These are phyloP conservation scores for Lateolabrax maculatus DNA, from an alignment of 2,797 vertebrate genomes.

Conservation along the genomic window DNA sequence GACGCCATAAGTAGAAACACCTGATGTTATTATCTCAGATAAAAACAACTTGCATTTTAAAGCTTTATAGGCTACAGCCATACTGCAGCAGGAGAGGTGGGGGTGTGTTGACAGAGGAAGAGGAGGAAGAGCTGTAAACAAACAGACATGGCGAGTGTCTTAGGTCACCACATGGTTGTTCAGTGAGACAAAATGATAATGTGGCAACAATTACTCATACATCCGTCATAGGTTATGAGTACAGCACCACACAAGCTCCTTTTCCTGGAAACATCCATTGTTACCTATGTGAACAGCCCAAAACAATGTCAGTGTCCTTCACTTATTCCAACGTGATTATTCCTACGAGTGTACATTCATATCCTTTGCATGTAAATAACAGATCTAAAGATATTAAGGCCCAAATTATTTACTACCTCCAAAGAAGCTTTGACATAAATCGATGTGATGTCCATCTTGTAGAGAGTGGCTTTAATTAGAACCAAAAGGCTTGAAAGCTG, in stretches of 20 bases:
- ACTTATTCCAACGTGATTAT: not conserved
- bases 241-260: not conserved
- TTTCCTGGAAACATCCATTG: not conserved
- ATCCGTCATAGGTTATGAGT: constrained; percentile 2
- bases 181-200: constrained; percentile 40
- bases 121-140: constrained; percentile 52
- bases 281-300: not conserved
- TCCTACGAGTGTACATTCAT: not conserved
- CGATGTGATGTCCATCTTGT: constrained; percentile 47
- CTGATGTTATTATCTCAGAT: constrained; percentile 53
- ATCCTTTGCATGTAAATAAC: constrained; percentile 16
- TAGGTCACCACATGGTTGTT: constrained; percentile 36
- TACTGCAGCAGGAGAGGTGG: not conserved
- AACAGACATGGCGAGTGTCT: constrained; percentile 23
- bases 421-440: constrained; percentile 49
- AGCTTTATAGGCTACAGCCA: constrained; percentile 30
- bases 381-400: constrained; percentile 39
- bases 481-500: constrained; percentile 77
- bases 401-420: constrained; percentile 42
- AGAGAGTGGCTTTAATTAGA: constrained; percentile 77
- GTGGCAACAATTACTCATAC: constrained; percentile 22
- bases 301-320: not conserved
- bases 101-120: constrained; percentile 34
- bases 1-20: constrained; percentile 66
- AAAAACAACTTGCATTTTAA: constrained; percentile 44